Conservation (phyloP, 2,797 vertebrate genomes). For the Lagocephalus sceleratus region DNA sequence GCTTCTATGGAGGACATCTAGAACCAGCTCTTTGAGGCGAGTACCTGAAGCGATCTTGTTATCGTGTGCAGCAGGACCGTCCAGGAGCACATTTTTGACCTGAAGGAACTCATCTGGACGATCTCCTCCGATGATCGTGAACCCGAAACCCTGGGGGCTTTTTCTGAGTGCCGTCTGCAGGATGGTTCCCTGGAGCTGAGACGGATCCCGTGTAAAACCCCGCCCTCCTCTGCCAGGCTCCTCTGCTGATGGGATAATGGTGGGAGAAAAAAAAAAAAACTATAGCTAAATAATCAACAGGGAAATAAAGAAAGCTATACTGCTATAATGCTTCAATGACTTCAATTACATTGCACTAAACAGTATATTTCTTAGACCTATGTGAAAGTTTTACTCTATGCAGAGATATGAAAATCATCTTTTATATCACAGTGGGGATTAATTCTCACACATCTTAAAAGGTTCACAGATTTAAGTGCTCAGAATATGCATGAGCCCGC, state of each 20-base stretch:
- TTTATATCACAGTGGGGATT: slow-evolving; percentile 5
- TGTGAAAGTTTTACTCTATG: not conserved
- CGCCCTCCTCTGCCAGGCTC: slow-evolving; percentile 44
- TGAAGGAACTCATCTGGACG: slow-evolving; percentile 95
- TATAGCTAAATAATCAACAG: not conserved
- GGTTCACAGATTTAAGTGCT: slow-evolving; percentile 15
- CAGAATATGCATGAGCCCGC: slow-evolving; percentile 1
- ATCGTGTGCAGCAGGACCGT: slow-evolving; percentile 91
- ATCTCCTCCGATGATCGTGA: slow-evolving; percentile 97
- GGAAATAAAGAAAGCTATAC: slow-evolving; percentile 2
- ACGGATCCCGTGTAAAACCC: slow-evolving; percentile 89
- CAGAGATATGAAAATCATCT: not conserved
- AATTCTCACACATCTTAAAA: slow-evolving; percentile 4
- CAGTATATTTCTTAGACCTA: not conserved
- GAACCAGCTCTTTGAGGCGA: not conserved
- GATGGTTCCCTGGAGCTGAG: slow-evolving; percentile 87
- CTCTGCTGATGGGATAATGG: slow-evolving; percentile 30
- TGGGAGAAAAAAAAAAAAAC: not conserved
- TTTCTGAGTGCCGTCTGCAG: slow-evolving; percentile 87
- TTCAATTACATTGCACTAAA: not conserved
- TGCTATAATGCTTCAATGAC: slow-evolving; percentile 13
- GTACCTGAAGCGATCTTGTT: slow-evolving; percentile 93
- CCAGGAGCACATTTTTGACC: slow-evolving; percentile 93
- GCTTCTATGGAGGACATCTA: not conserved
- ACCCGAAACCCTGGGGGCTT: slow-evolving; percentile 93